Evolutionary conservation across 1,140 invertebrate species (phyloP).

Genomic region (Maconellicoccus hirsutus): DNA sequence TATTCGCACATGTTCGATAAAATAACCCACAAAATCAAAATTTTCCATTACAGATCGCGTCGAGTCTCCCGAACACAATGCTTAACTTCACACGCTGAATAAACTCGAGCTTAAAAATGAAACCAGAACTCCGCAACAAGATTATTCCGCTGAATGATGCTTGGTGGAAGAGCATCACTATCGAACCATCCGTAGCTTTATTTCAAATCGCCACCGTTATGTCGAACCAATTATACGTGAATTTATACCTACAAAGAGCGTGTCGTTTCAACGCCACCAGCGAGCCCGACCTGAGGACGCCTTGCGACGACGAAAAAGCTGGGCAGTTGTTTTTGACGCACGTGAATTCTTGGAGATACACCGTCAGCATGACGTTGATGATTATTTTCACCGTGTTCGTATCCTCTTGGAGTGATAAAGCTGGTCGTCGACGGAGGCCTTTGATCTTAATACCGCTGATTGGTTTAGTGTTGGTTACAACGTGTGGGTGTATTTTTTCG

Average conservation of each 20-base stretch:
- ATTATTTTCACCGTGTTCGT: conserved; percentile 31
- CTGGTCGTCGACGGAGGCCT: conserved; percentile 35
- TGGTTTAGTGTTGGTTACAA: conserved; percentile 26
- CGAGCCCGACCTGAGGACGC: background rate
- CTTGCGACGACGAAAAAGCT: conserved; percentile 3
- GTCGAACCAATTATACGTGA: background rate
- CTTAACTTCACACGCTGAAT: too few relatives aligned
- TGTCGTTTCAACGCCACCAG: background rate
- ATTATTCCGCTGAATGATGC: background rate
- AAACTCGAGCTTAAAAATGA: background rate
- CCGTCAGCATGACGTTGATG: conserved; percentile 13
- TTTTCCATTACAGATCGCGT: too few relatives aligned
- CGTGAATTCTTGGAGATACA: conserved; percentile 7
- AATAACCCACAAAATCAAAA: too few relatives aligned
- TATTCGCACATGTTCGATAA: too few relatives aligned
- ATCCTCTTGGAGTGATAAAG: conserved; percentile 31
- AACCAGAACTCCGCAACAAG: background rate
- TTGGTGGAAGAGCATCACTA: background rate
- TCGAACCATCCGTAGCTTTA: background rate
- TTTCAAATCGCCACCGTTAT: background rate
- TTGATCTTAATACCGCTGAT: conserved; percentile 36
- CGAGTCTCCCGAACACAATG: too few relatives aligned
- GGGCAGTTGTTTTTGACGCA: background rate
- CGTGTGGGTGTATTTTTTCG: conserved; percentile 23
- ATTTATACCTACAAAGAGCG: background rate